These are phyloP conservation scores for Astyanax mexicanus DNA, from an alignment of 2,797 vertebrate species.

Conservation along the genomic window DNA sequence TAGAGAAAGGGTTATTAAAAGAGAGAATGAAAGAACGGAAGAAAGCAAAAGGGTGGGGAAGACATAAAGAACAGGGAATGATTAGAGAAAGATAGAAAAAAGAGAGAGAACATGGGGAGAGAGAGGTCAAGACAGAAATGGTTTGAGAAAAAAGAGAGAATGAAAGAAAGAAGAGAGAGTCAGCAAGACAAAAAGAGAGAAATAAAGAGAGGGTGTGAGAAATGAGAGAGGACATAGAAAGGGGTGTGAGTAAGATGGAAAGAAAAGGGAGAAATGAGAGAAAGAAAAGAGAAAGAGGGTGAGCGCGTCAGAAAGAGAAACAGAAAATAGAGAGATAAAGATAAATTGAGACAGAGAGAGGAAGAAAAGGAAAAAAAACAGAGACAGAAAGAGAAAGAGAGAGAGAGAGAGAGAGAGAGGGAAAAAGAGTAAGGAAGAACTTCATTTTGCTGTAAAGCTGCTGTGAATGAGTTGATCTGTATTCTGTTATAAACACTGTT, in stretches of 20 bases:
- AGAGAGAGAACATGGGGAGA: constrained; percentile 26
- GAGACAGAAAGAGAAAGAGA: constrained; percentile 23
- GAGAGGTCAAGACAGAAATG: constrained; percentile 14
- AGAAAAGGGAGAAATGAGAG: no score
- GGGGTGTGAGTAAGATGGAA: no score
- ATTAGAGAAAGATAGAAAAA: constrained; percentile 38
- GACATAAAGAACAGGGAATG: constrained; percentile 29
- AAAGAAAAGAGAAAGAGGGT: neutral
- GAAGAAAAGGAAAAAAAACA: neutral
- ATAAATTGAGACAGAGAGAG: neutral
- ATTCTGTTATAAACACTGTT: constrained; percentile 66
- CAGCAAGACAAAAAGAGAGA: constrained; percentile 5
- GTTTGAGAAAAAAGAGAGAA: neutral
- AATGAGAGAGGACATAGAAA: neutral
- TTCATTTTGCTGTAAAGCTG: constrained; percentile 67
- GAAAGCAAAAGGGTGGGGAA: constrained; percentile 20
- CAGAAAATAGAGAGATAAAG: neutral
- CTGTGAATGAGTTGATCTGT: constrained; percentile 75
- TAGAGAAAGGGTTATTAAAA: constrained; percentile 40
- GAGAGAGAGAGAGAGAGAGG: constrained; percentile 30
- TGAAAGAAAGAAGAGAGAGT: neutral
- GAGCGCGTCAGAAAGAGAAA: constrained; percentile 58
- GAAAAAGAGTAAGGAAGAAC: constrained; percentile 49
- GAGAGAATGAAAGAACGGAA: no score
- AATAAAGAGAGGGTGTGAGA: neutral